Percentiles rank a stretch among this genome's conserved stretches.
These are phyloP conservation scores for Mormoops blainvillei DNA, from an alignment of 2,113 vertebrate species.

Conservation along the genomic window DNA sequence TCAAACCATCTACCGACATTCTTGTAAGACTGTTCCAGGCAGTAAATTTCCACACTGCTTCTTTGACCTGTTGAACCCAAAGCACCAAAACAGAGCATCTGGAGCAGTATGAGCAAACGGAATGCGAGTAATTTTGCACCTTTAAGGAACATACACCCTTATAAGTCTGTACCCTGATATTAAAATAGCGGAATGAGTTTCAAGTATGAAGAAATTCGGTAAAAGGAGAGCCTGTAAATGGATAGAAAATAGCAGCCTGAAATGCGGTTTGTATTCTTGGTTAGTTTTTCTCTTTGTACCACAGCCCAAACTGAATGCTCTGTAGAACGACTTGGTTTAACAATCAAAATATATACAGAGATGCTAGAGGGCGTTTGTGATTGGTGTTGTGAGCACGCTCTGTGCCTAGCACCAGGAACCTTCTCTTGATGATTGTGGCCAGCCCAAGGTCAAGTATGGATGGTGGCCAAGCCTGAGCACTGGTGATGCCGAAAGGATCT, in stretches of 20 bases:
- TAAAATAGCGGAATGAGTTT: slow-evolving; percentile 74
- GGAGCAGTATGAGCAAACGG: slow-evolving; percentile 70
- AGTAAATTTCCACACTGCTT: slow-evolving; percentile 17
- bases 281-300: slow-evolving; percentile 66
- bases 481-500: neutral
- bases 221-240: slow-evolving; percentile 69
- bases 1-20: neutral
- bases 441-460: neutral
- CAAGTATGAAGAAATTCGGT: slow-evolving; percentile 82
- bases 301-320: slow-evolving; percentile 63
- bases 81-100: slow-evolving; percentile 74
- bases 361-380: slow-evolving; percentile 9
- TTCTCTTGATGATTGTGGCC: neutral
- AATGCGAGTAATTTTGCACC: slow-evolving; percentile 77
- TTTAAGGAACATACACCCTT: slow-evolving; percentile 78
- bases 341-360: slow-evolving; percentile 43
- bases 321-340: slow-evolving; percentile 65
- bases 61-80: slow-evolving; percentile 60
- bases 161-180: slow-evolving; percentile 78
- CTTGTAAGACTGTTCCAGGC: slow-evolving; percentile 34
- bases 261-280: slow-evolving; percentile 67
- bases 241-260: slow-evolving; percentile 64
- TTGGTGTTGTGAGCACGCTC: neutral
- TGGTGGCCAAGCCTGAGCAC: neutral
- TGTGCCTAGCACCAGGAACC: neutral